Percentiles rank a stretch among this genome's conserved stretches.
phyloP scores from a whole-genome alignment of 2,113 vertebrate genomes.

The Lontra canadensis region DNA sequence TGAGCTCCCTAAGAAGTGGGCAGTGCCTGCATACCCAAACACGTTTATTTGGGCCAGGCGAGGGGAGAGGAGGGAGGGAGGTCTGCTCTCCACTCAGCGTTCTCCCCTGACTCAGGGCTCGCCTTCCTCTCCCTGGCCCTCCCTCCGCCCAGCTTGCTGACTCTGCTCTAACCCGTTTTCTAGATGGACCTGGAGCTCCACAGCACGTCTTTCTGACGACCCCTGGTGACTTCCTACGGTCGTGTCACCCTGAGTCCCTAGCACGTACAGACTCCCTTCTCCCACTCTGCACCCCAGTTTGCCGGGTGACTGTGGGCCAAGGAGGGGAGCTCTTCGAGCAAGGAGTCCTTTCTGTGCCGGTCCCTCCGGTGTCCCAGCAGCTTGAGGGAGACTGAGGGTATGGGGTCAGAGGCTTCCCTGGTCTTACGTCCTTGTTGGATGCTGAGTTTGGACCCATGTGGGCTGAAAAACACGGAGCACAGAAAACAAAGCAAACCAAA shows the following conservation, averaged over 20 bases:
- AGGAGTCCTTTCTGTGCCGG: accelerated
- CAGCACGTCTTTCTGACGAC: accelerated
- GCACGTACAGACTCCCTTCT: accelerated
- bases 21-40: accelerated
- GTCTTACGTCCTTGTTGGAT: neutral
- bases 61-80: too few relatives aligned
- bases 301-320: accelerated
- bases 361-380: neutral
- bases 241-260: neutral
- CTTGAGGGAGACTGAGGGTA: too few relatives aligned
- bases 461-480: neutral
- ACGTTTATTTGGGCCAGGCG: accelerated
- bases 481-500: neutral
- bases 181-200: accelerated
- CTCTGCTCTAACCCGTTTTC: neutral
- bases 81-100: accelerated
- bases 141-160: accelerated
- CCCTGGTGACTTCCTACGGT: too few relatives aligned
- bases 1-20: accelerated
- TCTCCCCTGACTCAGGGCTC: neutral
- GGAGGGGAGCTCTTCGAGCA: neutral
- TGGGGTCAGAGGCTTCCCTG: accelerated
- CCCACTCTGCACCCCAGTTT: too few relatives aligned
- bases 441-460: neutral
- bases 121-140: neutral